Evolutionary conservation across 1,140 invertebrate genomes (phyloP).

Genomic region (Eufriesea mexicana): DNA sequence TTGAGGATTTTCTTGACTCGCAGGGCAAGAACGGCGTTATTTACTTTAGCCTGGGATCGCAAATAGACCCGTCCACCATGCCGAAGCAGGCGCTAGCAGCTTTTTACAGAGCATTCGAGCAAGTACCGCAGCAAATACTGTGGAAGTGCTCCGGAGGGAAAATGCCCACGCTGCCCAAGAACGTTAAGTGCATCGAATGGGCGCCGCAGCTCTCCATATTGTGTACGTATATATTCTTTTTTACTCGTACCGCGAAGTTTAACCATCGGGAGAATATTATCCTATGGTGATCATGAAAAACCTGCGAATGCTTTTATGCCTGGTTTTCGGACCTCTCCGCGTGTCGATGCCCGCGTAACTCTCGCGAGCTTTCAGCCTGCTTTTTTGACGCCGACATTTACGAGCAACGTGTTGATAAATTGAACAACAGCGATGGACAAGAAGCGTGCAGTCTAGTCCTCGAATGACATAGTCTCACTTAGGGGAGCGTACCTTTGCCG

Average conservation of each 20-base stretch:
- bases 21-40: conserved; percentile 45
- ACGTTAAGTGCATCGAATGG: conserved; percentile 85
- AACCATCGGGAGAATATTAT: conserved; percentile 44
- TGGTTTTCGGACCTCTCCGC: background rate
- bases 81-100: conserved; percentile 45
- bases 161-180: conserved; percentile 80
- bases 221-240: conserved; percentile 76
- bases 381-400: background rate
- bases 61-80: conserved; percentile 57
- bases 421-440: background rate
- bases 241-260: conserved; percentile 13
- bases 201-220: conserved; percentile 85
- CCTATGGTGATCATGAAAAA: conserved; percentile 18
- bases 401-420: background rate
- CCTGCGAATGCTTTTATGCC: background rate
- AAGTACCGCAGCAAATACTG: conserved; percentile 63
- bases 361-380: too few species aligned
- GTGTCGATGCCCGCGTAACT: background rate
- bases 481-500: too few species aligned
- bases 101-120: conserved; percentile 59
- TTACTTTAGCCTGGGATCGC: conserved; percentile 61
- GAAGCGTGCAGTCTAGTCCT: too few species aligned
- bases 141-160: conserved; percentile 64
- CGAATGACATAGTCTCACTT: too few species aligned
- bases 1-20: conserved; percentile 58